Conservation (phyloP, 2,797 vertebrate species). For the Brotula barbata region DNA sequence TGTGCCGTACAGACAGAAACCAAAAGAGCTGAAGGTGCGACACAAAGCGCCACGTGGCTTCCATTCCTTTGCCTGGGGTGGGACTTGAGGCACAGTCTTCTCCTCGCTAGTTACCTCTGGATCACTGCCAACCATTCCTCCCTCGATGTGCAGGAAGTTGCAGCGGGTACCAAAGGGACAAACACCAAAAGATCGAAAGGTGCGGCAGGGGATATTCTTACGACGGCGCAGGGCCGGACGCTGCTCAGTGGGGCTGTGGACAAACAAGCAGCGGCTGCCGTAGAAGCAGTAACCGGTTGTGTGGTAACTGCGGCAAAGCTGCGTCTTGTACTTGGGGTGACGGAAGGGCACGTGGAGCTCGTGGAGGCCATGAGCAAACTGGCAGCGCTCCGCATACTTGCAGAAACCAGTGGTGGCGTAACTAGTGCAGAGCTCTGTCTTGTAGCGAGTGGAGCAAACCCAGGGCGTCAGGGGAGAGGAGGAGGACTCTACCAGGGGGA, state of each 20-base stretch:
- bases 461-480: conserved; percentile 55
- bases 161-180: conserved; percentile 81
- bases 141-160: conserved; percentile 73
- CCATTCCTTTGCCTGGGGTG: conserved; percentile 55
- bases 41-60: conserved; percentile 71
- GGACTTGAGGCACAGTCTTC: not conserved
- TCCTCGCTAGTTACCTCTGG: conserved; percentile 21
- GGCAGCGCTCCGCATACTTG: conserved; percentile 80
- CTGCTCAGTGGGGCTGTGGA: conserved; percentile 77
- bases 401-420: conserved; percentile 75
- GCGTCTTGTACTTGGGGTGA: conserved; percentile 84
- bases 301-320: conserved; percentile 81
- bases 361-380: conserved; percentile 82
- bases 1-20: conserved; percentile 81
- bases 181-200: conserved; percentile 70
- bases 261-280: conserved; percentile 81
- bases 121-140: fast-evolving
- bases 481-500: conserved; percentile 69
- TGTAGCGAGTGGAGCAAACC: conserved; percentile 83
- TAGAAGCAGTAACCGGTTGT: conserved; percentile 75
- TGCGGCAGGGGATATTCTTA: conserved; percentile 73
- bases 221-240: conserved; percentile 56
- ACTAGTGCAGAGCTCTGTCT: conserved; percentile 82
- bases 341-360: conserved; percentile 80
- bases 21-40: conserved; percentile 78